Evolutionary conservation across 1,140 invertebrate species (phyloP), one percentile per base, ranked within the genome.

Genomic region (Vollenhovia emeryi): DNA sequence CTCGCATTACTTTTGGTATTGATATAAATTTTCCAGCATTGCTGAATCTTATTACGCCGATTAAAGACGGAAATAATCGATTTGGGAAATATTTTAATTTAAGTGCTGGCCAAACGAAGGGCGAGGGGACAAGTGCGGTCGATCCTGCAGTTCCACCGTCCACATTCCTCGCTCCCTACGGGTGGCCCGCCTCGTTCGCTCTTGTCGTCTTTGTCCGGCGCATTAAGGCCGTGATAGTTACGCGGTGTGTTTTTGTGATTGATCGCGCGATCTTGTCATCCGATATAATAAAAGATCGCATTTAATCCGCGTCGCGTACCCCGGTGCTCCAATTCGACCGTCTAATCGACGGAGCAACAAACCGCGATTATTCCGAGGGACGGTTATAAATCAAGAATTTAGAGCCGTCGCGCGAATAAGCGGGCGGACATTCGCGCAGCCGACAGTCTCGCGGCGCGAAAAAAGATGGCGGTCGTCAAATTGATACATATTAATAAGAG

Each of bases 191-290:
- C 90, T 92, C 89, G 89, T 92, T 88, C 89, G 82, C 88, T 91
- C 90, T 91, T 89, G 91, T 87, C 86, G 88, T 91, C 91, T 91
- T 87, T 86, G 91, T 92, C 88, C 73, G 82, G 86, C 90, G 87
- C 92, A 93, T 94, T 93, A 94, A 92, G 88, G 88, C 15, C 92
- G 91, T 88, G 93, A 94, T 94, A 93, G 93, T 94, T 93, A 90
- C 90, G 90, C 91, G 93, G 93, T 95, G 86, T 93, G 92, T 94
- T 93, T 95, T 94, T 93, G 91, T 94, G 94, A 95, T 95, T 94
- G 94, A 95, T 95, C 94, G 93, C 91, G 93, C 92, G 93, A 94
- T 93, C 93, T 93, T 94, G 92, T 88, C 89, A 83, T 90, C 87
- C 82, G 79, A 85, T 88, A 94, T 94, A 94, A 94, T 94, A 94